Conservation (phyloP, 2,888 invertebrate genomes). For the Kuschelorhynchus macadamiae region DNA sequence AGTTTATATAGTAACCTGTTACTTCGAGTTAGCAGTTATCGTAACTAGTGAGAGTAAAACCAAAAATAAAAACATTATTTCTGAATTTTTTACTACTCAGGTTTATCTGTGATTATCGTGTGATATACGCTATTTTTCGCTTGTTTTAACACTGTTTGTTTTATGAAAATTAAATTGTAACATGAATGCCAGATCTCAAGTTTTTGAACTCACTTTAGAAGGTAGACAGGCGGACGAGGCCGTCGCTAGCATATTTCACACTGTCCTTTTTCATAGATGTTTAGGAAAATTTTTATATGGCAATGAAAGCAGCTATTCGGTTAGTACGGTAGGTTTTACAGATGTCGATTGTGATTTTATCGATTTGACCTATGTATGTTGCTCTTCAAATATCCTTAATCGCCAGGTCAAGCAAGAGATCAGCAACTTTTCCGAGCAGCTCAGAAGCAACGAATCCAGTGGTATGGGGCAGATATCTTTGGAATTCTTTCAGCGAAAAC, state of each 20-base stretch:
- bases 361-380: conserved; percentile 97
- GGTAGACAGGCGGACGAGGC: conserved; percentile 94
- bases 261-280: conserved; percentile 90
- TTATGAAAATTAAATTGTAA: conserved; percentile 55
- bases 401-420: conserved; percentile 82
- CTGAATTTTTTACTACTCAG: conserved; percentile 49
- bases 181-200: conserved; percentile 85
- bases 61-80: conserved; percentile 40
- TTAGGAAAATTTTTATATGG: conserved; percentile 95
- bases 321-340: conserved; percentile 95
- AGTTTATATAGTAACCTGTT: conserved; percentile 13
- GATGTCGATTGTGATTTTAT: conserved; percentile 99
- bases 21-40: not conserved
- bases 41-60: conserved; percentile 48
- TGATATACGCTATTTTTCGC: conserved; percentile 46
- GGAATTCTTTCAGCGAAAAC: conserved; percentile 95
- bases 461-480: conserved; percentile 88
- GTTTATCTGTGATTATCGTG: conserved; percentile 50
- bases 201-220: conserved; percentile 88
- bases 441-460: conserved; percentile 80
- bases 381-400: conserved; percentile 85
- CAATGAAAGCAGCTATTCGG: conserved; percentile 94
- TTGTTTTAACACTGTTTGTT: conserved; percentile 38
- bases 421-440: conserved; percentile 82
- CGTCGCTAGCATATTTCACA: conserved; percentile 92